Conservation (phyloP, 2,113 vertebrate species). For the Mionectes macconnelli region DNA sequence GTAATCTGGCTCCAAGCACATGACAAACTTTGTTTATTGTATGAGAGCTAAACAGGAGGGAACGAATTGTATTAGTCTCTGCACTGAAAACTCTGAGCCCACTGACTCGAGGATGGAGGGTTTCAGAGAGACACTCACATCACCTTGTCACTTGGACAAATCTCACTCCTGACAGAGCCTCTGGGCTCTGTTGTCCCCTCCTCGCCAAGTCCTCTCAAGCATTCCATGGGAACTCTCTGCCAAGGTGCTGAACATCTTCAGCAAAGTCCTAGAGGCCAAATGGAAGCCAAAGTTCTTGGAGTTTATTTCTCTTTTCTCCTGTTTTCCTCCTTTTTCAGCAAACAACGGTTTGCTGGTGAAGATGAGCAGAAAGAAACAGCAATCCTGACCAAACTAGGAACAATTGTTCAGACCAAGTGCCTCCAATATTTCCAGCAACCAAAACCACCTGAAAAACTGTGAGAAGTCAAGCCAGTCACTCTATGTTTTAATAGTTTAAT, state of each 20-base stretch:
- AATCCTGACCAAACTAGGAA: background rate
- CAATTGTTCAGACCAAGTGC: background rate
- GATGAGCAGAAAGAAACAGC: background rate
- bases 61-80: background rate
- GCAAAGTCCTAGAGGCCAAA: background rate
- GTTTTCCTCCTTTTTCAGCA: background rate
- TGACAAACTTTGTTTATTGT: background rate
- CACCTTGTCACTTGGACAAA: background rate
- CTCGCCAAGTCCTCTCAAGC: background rate
- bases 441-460: background rate
- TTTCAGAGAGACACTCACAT: too few species aligned
- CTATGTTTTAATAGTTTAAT: background rate
- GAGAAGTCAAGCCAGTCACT: background rate
- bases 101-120: rapidly evolving
- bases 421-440: background rate
- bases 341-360: background rate
- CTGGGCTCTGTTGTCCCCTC: background rate
- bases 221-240: background rate
- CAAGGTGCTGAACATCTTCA: background rate
- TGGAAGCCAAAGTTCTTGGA: background rate
- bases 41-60: background rate
- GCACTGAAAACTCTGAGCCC: background rate
- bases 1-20: background rate
- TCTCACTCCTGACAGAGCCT: background rate
- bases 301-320: background rate